Conservation (phyloP, 1,140 invertebrate genomes). For the Meteorus sp. region DNA sequence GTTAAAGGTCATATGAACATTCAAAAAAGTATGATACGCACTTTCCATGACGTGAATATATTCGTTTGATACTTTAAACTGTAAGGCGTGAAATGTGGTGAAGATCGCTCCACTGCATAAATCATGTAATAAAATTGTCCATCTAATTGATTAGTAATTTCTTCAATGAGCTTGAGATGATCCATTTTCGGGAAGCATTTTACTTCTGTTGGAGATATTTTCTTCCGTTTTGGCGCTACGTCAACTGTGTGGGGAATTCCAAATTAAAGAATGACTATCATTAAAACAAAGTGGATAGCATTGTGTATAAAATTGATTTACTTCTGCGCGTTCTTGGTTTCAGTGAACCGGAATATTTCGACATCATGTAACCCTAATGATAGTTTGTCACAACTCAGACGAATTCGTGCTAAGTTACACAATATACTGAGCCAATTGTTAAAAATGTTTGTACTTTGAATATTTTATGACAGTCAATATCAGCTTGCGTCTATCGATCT, state of each 20-base stretch:
- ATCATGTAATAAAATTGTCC: conserved; percentile 69
- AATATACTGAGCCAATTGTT: no score
- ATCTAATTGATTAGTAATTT: conserved; percentile 55
- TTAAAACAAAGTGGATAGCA: no score
- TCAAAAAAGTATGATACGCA: background rate
- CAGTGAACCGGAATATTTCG: no score
- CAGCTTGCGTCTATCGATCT: no score
- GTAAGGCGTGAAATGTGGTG: conserved; percentile 72
- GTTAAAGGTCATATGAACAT: background rate
- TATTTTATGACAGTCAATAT: no score
- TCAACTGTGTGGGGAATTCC: conserved; percentile 26
- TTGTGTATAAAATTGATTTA: no score
- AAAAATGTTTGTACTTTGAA: no score
- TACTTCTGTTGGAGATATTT: no score
- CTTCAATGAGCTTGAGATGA: conserved; percentile 62
- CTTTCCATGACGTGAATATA: background rate
- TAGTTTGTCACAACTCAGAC: no score
- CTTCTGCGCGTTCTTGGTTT: no score
- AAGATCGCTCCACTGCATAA: conserved; percentile 68
- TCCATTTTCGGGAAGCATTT: conserved; percentile 44
- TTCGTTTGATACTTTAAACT: conserved; percentile 57
- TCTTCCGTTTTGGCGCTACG: conserved; percentile 27
- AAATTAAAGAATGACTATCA: conserved; percentile 1
- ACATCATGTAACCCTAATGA: no score
- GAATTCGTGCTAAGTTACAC: no score